Evolutionary conservation across 2,797 vertebrate species (phyloP), one percentile per base, ranked within the genome.

Genomic region (Pampus argenteus): DNA sequence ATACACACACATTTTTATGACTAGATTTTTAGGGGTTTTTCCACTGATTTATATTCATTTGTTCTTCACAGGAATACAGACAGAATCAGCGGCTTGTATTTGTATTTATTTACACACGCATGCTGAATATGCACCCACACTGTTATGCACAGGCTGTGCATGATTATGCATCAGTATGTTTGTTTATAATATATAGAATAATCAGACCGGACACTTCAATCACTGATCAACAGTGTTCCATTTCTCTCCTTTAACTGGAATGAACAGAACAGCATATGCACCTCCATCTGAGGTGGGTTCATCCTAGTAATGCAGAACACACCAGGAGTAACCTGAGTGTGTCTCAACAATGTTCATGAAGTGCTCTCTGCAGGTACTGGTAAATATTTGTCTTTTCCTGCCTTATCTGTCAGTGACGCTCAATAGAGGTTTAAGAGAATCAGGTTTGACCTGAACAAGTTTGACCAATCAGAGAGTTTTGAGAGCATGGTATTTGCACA

Each of bases 31-130:
- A 56, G 63, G 54, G 65, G 62, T 45, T 62, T 67, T 59, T 11
- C 49, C 26, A 28, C 36, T 55, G 66, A 69, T 71, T 65, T 78
- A 23, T 70, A 74, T 59, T 64, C 6, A 67, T 62, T 58, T 62
- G 13, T 38, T 66, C 45, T 49, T 61, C 59, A 57, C 31, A 55
- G 50, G 23, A 29, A 61, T 66, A 59, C 45, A 18, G 34, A 63
- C 9, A 65, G 36, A 60, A 68, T 60, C 29, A 65, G 49, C 2
- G 22, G 40, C 50, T 59, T 38, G 8, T 38, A n/a, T 78, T 26
- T 57, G 50, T 62, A 25, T 74, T 70, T 64, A 50, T 72, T 58
- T 26, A 50, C 42, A 59, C 18, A 22, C 52, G 59, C 0, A 0
- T 29, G 47, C 23, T 20, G 26, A 25, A 20, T 45, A 29, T 28